Percentiles rank a stretch among this genome's conserved stretches.
Evolutionary conservation across 2,888 invertebrate genomes (phyloP).

Genomic region (Macrophya annulata): DNA sequence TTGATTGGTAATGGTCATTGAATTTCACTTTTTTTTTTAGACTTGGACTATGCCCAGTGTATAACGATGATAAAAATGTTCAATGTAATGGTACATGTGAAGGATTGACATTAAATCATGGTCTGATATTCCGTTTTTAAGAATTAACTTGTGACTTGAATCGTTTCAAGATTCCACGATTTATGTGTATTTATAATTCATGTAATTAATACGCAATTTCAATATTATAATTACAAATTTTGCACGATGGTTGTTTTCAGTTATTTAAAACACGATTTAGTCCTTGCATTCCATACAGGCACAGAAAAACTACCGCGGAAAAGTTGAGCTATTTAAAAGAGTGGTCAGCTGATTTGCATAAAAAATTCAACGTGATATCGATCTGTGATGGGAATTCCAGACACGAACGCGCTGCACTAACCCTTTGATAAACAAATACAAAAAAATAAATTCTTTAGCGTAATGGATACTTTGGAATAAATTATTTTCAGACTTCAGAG

Average conservation of each 20-base stretch:
- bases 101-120: neutral
- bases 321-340: conserved; percentile 12
- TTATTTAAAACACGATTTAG: neutral
- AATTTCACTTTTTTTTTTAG: neutral
- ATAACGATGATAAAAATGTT: neutral
- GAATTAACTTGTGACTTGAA: neutral
- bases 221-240: neutral
- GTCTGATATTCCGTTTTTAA: neutral
- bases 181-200: neutral
- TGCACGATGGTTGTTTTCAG: neutral
- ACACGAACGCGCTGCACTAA: conserved; percentile 7
- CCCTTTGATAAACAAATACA: neutral
- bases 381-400: neutral
- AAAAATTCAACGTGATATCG: conserved; percentile 18
- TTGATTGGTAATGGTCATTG: neutral
- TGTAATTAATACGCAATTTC: neutral
- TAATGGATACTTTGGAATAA: neutral
- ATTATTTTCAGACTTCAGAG: neutral
- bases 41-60: neutral
- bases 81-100: neutral
- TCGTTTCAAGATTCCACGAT: neutral
- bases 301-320: neutral
- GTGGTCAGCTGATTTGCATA: neutral
- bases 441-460: neutral
- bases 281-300: neutral